phyloP scores from a whole-genome alignment of 1,140 invertebrate species.

The Drosophila persimilis region DNA sequence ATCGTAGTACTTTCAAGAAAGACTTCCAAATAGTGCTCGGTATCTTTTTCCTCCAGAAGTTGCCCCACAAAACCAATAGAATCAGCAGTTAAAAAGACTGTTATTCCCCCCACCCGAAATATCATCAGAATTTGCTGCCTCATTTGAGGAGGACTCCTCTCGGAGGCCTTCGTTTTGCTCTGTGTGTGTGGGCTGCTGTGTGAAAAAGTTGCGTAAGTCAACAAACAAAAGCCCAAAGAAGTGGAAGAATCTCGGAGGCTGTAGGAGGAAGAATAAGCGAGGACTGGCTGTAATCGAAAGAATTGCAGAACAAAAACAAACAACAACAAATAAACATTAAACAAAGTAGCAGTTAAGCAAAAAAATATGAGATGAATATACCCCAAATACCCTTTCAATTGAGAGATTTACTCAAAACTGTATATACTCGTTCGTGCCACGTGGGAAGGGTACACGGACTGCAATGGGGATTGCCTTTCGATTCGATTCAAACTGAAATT shows the following conservation, averaged over 20 bases:
- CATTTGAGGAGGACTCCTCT: slow-evolving; percentile 15
- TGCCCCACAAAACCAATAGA: too few species aligned
- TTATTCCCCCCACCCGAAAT: too few species aligned
- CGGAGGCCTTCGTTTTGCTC: background rate
- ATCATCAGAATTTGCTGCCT: slow-evolving; percentile 26
- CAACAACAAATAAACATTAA: slow-evolving; percentile 13
- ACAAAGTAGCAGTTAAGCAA: slow-evolving; percentile 23
- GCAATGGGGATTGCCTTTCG: background rate
- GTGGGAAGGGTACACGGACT: too few species aligned
- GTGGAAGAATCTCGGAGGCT: background rate
- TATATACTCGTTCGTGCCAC: too few species aligned
- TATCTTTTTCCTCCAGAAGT: too few species aligned
- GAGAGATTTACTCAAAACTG: background rate
- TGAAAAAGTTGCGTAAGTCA: slow-evolving; percentile 2
- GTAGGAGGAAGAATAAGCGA: too few species aligned
- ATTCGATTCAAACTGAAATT: slow-evolving; percentile 35
- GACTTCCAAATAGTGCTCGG: too few species aligned
- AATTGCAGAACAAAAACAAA: slow-evolving; percentile 35
- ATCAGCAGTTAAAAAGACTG: too few species aligned
- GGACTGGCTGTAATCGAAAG: slow-evolving; percentile 13
- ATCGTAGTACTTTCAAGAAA: too few species aligned
- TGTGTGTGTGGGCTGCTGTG: background rate
- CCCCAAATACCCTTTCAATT: slow-evolving; percentile 1
- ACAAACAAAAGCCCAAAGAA: slow-evolving; percentile 29
- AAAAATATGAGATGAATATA: slow-evolving; percentile 10